phyloP scores from a whole-genome alignment of 2,113 vertebrate genomes.

The Amphiprion ocellaris region DNA sequence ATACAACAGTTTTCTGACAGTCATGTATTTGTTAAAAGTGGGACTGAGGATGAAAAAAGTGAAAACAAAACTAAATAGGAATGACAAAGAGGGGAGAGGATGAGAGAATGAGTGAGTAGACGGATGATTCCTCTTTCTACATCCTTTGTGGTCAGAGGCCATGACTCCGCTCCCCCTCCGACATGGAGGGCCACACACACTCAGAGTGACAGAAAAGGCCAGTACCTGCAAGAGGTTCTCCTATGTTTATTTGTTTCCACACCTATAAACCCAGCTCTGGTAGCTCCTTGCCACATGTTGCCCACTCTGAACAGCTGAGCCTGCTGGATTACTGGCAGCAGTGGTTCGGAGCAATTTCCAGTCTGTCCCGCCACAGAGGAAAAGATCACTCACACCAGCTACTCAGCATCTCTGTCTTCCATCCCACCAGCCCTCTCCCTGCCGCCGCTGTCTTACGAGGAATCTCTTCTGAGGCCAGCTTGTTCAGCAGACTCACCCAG shows the following conservation, averaged over 20 bases:
- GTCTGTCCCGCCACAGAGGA: slow-evolving; percentile 63
- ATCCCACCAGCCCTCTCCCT: slow-evolving; percentile 32
- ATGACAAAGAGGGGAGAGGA: slow-evolving; percentile 11
- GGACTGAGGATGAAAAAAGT: background rate
- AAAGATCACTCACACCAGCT: slow-evolving; percentile 66
- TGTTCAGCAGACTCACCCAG: slow-evolving; percentile 12
- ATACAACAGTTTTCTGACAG: no score
- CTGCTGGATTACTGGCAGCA: slow-evolving; percentile 68
- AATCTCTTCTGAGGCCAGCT: slow-evolving; percentile 37
- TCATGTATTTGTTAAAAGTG: background rate
- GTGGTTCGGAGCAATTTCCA: slow-evolving; percentile 60
- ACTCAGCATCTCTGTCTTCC: slow-evolving; percentile 44
- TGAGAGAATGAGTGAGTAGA: slow-evolving; percentile 23
- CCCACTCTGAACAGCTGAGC: slow-evolving; percentile 56
- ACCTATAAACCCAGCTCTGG: slow-evolving; percentile 51
- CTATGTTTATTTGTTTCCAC: slow-evolving; percentile 62
- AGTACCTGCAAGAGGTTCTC: slow-evolving; percentile 35
- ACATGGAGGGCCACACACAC: slow-evolving; percentile 39
- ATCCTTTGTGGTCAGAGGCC: slow-evolving; percentile 66
- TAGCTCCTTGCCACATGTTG: slow-evolving; percentile 47
- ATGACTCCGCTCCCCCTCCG: slow-evolving; percentile 60
- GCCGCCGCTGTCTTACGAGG: slow-evolving; percentile 19
- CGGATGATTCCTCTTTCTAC: slow-evolving; percentile 62
- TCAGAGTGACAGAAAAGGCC: slow-evolving; percentile 43
- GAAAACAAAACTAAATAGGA: background rate